phyloP scores from a whole-genome alignment of 2,888 invertebrate species.

The Phoenoteleia sp. region DNA sequence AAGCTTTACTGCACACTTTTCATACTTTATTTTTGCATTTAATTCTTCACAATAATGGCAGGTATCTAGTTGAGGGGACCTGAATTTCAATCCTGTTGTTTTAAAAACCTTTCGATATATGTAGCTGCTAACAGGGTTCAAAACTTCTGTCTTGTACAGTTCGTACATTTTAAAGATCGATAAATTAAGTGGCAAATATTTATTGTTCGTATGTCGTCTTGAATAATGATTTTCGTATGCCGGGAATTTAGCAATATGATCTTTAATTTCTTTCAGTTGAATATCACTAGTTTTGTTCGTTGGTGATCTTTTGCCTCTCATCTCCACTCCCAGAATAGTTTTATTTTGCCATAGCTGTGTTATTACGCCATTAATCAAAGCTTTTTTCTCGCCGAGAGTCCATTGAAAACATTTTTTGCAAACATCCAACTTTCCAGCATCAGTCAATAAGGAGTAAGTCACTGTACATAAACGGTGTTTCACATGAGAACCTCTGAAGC shows the following conservation, averaged over 20 bases:
- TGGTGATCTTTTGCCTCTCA: too few relatives aligned
- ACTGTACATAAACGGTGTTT: too few relatives aligned
- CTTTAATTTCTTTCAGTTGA: background rate
- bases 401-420: too few relatives aligned
- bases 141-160: conserved; percentile 22
- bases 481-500: too few relatives aligned
- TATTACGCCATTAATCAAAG: too few relatives aligned
- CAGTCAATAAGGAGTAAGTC: too few relatives aligned
- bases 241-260: conserved; percentile 40
- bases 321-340: too few relatives aligned
- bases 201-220: conserved; percentile 39
- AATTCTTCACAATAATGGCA: conserved; percentile 66
- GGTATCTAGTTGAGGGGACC: conserved; percentile 69
- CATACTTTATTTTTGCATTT: conserved; percentile 23
- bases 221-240: conserved; percentile 65
- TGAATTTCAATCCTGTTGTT: conserved; percentile 68
- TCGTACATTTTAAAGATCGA: conserved; percentile 34
- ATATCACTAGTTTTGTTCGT: conserved; percentile 18
- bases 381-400: too few relatives aligned
- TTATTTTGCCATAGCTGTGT: too few relatives aligned
- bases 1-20: too few relatives aligned
- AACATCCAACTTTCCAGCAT: too few relatives aligned
- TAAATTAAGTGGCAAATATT: conserved; percentile 45
- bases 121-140: conserved; percentile 22
- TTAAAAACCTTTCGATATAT: conserved; percentile 59